Evolutionary conservation across 1,140 invertebrate genomes (phyloP), one percentile per base, ranked within the genome.

Genomic region (Dendrolimus kikuchii): DNA sequence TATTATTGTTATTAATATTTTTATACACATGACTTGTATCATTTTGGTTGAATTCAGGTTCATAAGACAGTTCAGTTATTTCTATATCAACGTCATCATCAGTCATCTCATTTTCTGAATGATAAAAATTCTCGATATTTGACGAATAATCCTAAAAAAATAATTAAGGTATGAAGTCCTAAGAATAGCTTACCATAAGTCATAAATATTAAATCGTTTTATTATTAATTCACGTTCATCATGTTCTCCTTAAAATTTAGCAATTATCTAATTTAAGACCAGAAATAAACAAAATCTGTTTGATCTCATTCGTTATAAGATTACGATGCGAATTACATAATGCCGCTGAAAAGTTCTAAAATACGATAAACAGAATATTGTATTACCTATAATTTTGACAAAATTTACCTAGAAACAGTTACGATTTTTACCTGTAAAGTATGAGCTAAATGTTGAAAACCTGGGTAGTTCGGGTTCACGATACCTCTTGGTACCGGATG

Each of bases 381-480:
- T 23, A 23, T 23, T 23, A 23, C 23, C 23, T 3, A 23, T 23
- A 23, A 23, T 23, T 23, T 23, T 23, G 23, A 23, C 3, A 23
- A 23, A 23, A 23, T 23, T 23, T 23, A 23, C 23, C 1, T 23
- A 23, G 23, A 23, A 23, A 23, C 23, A 23, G 23, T 23, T 23
- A 23, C 23, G 23, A 23, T 23, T 23, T 66, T 72, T 70, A 88
- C 86, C 79, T 72, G 87, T 57, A 90, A 75, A 46, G 89, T 90
- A 57, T 90, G 89, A 5, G 90, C 89, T 60, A 90, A 80, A 71
- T 91, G 90, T 70, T 92, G 90, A 68, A 92, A 91, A 39, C 93
- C 93, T 6, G 93, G 93, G 79, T 94, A 94, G 77, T 95, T 95
- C 6, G 93, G 93, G 80, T 94, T 94, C 60, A 93, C 91, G 55